Conservation (phyloP, 92 coral and sea anemone genomes). For the Phenganax marumi region DNA sequence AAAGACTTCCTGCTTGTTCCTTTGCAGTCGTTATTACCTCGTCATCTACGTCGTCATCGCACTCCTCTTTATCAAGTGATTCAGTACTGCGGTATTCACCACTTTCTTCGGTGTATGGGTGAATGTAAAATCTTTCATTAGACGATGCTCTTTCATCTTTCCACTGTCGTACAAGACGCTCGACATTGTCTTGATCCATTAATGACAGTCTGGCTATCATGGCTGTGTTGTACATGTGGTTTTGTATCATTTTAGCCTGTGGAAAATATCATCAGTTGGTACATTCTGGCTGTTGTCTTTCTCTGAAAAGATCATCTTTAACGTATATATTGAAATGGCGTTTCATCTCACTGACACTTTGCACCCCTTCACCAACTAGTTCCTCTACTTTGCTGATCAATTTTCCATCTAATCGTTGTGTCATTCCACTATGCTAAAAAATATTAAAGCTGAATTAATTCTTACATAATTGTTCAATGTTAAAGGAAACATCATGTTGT, state of each 20-base stretch:
- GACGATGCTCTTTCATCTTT: not conserved
- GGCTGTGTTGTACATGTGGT: no score
- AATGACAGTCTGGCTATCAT: no score
- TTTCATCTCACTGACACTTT: constrained; percentile 29
- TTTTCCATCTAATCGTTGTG: not conserved
- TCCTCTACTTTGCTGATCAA: not conserved
- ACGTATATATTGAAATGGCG: constrained; percentile 17
- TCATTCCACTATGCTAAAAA: not conserved
- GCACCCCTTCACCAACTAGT: constrained; percentile 44
- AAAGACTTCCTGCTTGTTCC: constrained; percentile 12
- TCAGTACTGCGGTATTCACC: not conserved
- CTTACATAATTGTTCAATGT: no score
- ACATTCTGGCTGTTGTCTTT: not conserved
- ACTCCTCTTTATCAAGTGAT: not conserved
- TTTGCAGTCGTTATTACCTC: constrained; percentile 2
- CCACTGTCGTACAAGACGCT: constrained; percentile 6
- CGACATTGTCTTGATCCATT: constrained; percentile 33
- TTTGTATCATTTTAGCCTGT: not conserved
- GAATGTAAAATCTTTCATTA: constrained; percentile 8
- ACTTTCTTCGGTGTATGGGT: constrained; percentile 32
- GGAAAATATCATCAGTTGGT: not conserved
- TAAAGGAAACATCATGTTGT: not conserved
- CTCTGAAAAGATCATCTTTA: not conserved
- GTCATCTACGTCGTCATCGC: not conserved
- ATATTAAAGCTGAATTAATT: not conserved